These are phyloP conservation scores for Syngnathus floridae DNA, from an alignment of 2,113 vertebrate species.

Conservation along the genomic window DNA sequence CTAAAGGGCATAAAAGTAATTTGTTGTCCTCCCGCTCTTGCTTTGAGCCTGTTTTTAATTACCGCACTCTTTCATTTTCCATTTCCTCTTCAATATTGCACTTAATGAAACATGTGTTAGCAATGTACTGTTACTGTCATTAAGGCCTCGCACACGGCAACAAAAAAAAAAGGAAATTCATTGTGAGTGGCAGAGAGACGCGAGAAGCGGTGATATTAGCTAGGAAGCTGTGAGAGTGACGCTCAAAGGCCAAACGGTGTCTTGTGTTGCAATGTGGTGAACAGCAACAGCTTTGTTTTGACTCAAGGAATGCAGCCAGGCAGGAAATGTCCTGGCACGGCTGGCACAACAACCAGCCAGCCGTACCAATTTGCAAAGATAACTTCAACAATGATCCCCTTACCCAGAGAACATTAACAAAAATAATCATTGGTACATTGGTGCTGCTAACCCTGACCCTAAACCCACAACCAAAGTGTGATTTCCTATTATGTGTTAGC, in stretches of 20 bases:
- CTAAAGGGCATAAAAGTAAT: conserved; percentile 1
- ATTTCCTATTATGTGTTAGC: not conserved
- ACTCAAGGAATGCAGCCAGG: conserved; percentile 46
- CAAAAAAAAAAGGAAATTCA: not conserved
- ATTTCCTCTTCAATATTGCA: conserved; percentile 24
- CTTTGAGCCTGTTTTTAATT: conserved; percentile 39
- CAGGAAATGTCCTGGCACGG: conserved; percentile 32
- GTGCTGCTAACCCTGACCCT: too few relatives aligned
- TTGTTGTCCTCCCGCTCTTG: conserved; percentile 11
- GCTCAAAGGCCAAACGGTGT: not conserved
- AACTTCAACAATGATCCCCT: too few relatives aligned
- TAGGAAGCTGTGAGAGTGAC: conserved; percentile 24
- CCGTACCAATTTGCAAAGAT: too few relatives aligned
- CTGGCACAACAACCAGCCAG: conserved; percentile 20
- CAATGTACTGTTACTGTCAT: conserved; percentile 41
- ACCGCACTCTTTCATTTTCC: conserved; percentile 7
- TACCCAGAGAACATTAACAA: not conserved
- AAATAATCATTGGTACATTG: not conserved
- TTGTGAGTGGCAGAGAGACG: conserved; percentile 14
- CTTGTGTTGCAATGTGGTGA: conserved; percentile 51
- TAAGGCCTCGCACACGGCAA: conserved; percentile 1
- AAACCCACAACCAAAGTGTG: too few relatives aligned
- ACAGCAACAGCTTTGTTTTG: conserved; percentile 59
- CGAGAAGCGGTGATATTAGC: conserved; percentile 45
- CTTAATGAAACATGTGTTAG: conserved; percentile 50